These are phyloP conservation scores for Solen grandis DNA, from an alignment of 1,140 invertebrate genomes.

Conservation along the genomic window DNA sequence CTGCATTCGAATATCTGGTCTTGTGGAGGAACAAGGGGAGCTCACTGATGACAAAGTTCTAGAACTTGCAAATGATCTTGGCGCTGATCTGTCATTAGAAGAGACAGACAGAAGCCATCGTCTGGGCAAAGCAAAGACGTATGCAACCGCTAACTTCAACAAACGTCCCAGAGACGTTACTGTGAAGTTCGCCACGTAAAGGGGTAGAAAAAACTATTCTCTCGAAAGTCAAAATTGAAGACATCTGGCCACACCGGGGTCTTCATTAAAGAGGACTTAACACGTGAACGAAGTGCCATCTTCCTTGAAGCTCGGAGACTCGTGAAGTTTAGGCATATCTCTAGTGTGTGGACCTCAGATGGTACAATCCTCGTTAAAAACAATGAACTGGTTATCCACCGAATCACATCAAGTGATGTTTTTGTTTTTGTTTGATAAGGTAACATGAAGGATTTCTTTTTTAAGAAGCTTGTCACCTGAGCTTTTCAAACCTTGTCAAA, in stretches of 20 bases:
- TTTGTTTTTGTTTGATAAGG: no score
- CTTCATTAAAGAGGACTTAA: conserved; percentile 36
- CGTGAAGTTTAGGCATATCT: background rate
- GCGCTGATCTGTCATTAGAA: no score
- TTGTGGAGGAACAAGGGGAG: no score
- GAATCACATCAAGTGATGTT: background rate
- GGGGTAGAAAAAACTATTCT: background rate
- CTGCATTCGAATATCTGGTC: no score
- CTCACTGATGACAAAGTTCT: no score
- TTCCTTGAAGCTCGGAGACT: background rate
- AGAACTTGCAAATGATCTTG: no score
- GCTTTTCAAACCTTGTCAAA: no score
- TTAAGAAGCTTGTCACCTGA: no score
- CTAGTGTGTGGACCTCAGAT: conserved; percentile 6
- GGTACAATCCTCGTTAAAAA: conserved; percentile 23
- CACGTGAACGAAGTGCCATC: background rate
- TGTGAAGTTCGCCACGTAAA: background rate
- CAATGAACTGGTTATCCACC: background rate
- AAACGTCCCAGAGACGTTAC: background rate
- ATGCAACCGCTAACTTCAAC: background rate
- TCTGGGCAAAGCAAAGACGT: background rate
- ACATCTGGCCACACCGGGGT: background rate
- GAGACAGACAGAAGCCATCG: background rate
- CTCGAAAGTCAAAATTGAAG: background rate
- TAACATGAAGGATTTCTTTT: no score